Evolutionary conservation across 2,797 vertebrate species (phyloP).

Genomic region (Argyrosomus regius): DNA sequence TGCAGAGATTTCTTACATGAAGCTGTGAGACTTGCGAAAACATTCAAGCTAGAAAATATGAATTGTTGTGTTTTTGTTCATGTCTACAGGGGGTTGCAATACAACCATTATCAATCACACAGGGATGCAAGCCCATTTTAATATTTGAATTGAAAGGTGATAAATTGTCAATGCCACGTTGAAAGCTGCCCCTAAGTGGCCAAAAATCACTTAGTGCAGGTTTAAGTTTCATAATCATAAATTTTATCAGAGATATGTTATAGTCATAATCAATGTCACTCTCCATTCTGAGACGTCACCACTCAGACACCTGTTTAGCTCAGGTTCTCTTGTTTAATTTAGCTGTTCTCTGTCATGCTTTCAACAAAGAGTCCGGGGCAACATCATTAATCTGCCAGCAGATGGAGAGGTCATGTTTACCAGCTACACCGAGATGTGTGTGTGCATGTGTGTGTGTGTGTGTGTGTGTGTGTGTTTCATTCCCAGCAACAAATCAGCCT

Average conservation of each 20-base stretch:
- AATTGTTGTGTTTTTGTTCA: no score
- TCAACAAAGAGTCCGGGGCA: conserved; percentile 20
- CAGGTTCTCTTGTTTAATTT: conserved; percentile 42
- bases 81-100: no score
- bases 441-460: no score
- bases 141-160: background rate
- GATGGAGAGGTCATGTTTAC: conserved; percentile 57
- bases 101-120: background rate
- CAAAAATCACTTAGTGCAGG: background rate
- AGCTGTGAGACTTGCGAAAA: background rate
- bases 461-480: conserved; percentile 3
- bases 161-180: background rate
- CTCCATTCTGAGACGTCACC: background rate
- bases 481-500: conserved; percentile 33
- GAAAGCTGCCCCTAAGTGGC: no score
- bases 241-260: background rate
- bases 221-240: background rate
- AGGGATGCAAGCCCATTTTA: background rate
- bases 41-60: background rate
- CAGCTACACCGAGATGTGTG: conserved; percentile 5
- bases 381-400: conserved; percentile 57
- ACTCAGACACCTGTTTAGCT: background rate
- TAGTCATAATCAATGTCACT: background rate
- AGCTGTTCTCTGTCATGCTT: conserved; percentile 19
- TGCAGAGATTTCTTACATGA: background rate